Evolutionary conservation across 2,888 invertebrate species (phyloP).

Genomic region (Archaeoteleia sp.): DNA sequence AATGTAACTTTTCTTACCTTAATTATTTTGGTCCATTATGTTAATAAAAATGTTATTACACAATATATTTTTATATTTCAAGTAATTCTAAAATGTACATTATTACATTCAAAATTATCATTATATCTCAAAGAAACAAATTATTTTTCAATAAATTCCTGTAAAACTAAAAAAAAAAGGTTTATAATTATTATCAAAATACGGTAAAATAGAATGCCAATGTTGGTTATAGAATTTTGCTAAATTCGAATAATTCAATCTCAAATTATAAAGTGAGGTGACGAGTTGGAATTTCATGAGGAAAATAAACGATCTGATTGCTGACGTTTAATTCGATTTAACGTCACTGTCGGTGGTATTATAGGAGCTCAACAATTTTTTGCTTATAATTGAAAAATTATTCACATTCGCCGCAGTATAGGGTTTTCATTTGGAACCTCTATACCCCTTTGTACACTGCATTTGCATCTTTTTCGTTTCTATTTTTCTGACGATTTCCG

Average conservation of each 20-base stretch:
- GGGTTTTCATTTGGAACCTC: conserved; percentile 3
- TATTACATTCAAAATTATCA: too few relatives aligned
- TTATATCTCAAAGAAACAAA: too few relatives aligned
- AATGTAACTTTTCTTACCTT: too few relatives aligned
- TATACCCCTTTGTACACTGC: too few relatives aligned
- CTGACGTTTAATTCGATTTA: conserved; percentile 15
- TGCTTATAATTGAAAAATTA: conserved; percentile 16
- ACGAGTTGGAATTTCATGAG: too few relatives aligned
- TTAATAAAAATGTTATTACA: too few relatives aligned
- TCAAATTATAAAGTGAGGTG: background rate
- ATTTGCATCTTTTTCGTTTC: conserved; percentile 23
- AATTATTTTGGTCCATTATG: too few relatives aligned
- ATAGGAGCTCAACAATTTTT: background rate
- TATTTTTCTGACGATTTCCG: conserved; percentile 8
- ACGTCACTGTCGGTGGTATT: background rate
- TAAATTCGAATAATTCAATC: background rate
- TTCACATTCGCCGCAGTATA: conserved; percentile 5
- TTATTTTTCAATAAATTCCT: too few relatives aligned
- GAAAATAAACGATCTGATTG: conserved; percentile 14
- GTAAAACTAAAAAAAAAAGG: too few relatives aligned
- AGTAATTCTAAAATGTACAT: too few relatives aligned
- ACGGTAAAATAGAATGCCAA: background rate
- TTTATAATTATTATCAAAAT: background rate
- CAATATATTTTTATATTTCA: too few relatives aligned
- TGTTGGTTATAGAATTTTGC: background rate